Percentiles rank a stretch among this genome's conserved stretches.
Evolutionary conservation across 1,140 invertebrate genomes (phyloP).

Genomic region (Pantala flavescens): DNA sequence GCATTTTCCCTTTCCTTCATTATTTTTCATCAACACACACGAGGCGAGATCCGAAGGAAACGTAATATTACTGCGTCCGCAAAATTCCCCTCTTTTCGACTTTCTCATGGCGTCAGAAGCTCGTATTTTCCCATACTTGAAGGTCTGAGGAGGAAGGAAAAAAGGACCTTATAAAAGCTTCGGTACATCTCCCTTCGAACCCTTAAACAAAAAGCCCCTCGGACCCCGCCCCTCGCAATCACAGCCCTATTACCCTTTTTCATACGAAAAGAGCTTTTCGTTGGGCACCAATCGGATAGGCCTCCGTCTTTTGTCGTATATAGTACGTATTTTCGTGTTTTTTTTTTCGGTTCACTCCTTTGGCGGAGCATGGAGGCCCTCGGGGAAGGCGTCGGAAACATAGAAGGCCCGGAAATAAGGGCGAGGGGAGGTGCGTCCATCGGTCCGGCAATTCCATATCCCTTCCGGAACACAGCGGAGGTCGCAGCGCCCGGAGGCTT

Average conservation of each 20-base stretch:
- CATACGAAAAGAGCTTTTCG: not conserved
- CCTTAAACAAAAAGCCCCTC: no score
- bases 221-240: not conserved
- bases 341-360: not conserved
- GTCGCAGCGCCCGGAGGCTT: not conserved
- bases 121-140: no score
- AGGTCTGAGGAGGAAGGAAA: no score
- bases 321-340: not conserved
- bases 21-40: no score
- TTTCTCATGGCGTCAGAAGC: no score
- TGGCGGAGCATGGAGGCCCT: not conserved
- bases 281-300: not conserved
- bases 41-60: no score
- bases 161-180: no score
- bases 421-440: not conserved
- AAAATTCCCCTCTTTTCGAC: no score
- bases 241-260: constrained; percentile 5
- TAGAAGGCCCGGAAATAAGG: not conserved
- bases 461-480: not conserved
- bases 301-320: not conserved
- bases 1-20: no score
- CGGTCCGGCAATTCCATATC: constrained; percentile 2
- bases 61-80: no score
- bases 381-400: not conserved
- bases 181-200: no score